phyloP scores from a whole-genome alignment of 2,797 vertebrate genomes.

The Cyprinella venusta region DNA sequence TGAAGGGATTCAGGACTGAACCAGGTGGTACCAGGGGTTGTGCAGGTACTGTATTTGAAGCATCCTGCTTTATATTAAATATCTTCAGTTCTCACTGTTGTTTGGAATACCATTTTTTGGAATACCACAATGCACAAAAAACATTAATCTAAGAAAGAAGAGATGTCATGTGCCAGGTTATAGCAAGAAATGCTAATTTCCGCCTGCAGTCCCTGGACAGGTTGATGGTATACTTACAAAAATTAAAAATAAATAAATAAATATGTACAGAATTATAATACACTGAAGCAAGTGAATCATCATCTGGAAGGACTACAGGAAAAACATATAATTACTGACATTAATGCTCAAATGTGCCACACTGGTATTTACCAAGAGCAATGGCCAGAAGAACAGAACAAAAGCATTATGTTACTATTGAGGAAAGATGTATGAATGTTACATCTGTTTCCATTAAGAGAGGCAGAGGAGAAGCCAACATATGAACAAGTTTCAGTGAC shows the following conservation, averaged over 20 bases:
- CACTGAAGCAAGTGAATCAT: too few species aligned
- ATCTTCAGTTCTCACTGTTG: not conserved
- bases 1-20: slow-evolving; percentile 62
- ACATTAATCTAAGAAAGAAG: too few species aligned
- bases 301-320: slow-evolving; percentile 19
- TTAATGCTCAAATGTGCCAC: slow-evolving; percentile 16
- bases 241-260: too few species aligned
- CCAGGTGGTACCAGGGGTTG: slow-evolving; percentile 49
- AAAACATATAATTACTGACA: slow-evolving; percentile 21
- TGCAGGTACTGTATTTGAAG: not conserved
- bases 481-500: not conserved
- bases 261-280: too few species aligned
- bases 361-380: slow-evolving; percentile 10
- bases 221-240: too few species aligned
- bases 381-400: not conserved
- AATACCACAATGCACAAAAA: too few species aligned
- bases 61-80: slow-evolving; percentile 35
- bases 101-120: slow-evolving; percentile 33
- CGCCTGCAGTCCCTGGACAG: too few species aligned
- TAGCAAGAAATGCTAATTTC: too few species aligned
- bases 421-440: not conserved
- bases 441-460: not conserved
- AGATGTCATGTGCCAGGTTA: too few species aligned
- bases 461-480: not conserved
- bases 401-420: not conserved